These are phyloP conservation scores for Cyphomyrus discorhynchus DNA, from an alignment of 2,113 vertebrate species.

Conservation along the genomic window DNA sequence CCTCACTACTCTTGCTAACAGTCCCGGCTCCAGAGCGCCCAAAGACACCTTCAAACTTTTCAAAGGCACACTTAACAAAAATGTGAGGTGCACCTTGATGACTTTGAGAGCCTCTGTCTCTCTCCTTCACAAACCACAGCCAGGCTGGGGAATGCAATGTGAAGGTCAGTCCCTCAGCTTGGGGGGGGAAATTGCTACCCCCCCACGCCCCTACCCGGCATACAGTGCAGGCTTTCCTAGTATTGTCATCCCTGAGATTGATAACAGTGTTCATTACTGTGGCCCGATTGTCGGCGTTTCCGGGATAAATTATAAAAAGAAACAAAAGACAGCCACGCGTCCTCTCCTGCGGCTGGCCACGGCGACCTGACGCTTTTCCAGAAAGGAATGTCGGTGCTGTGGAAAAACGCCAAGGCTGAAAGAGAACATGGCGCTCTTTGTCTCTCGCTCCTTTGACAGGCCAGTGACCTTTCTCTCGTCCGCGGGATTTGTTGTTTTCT, in stretches of 20 bases:
- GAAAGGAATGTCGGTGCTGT: constrained; percentile 26
- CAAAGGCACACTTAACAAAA: not conserved
- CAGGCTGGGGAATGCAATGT: not conserved
- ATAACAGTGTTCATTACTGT: constrained; percentile 82
- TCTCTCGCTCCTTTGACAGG: not conserved
- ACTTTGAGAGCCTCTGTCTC: not conserved
- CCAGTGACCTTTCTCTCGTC: not conserved
- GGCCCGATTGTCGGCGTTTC: constrained; percentile 88
- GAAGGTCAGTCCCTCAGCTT: constrained; percentile 55
- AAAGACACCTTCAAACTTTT: constrained; percentile 11
- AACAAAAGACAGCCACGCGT: constrained; percentile 89
- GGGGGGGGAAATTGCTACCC: constrained; percentile 69
- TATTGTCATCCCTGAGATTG: constrained; percentile 87
- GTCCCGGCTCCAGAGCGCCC: not conserved
- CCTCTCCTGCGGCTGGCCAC: constrained; percentile 38
- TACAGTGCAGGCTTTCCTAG: constrained; percentile 84
- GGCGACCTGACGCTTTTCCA: constrained; percentile 17
- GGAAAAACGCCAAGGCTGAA: constrained; percentile 22
- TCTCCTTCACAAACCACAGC: constrained; percentile 47
- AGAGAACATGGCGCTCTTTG: constrained; percentile 9
- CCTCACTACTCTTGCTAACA: not conserved
- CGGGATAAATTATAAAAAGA: constrained; percentile 92
- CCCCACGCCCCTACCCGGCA: constrained; percentile 64
- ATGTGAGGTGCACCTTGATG: not conserved
- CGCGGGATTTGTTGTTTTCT: not conserved